Percentiles rank a stretch among this genome's conserved stretches.
Evolutionary conservation across 2,113 vertebrate species (phyloP).

Genomic region (Trinectes maculatus): DNA sequence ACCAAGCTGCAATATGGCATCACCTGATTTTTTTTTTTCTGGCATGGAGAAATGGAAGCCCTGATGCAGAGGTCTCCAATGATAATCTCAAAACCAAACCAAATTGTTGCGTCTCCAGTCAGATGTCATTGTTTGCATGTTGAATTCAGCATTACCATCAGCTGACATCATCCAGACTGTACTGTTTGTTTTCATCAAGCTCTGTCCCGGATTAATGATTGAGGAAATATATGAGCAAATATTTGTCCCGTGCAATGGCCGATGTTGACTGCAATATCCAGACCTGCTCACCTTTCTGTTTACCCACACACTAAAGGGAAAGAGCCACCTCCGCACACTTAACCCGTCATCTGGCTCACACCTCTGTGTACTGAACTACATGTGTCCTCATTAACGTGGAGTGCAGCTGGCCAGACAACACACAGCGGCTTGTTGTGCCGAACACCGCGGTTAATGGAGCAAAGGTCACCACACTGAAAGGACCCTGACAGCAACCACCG

Average conservation of each 20-base stretch:
- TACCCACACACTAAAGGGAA: conserved; percentile 26
- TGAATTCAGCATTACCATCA: conserved; percentile 6
- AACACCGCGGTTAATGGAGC: conserved; percentile 40
- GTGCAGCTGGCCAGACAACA: conserved; percentile 51
- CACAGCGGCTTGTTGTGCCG: conserved; percentile 35
- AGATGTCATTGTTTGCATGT: conserved; percentile 20
- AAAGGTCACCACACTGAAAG: conserved; percentile 44
- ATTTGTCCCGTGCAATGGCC: conserved; percentile 28
- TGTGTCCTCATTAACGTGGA: conserved; percentile 60
- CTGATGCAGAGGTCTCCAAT: too few species aligned
- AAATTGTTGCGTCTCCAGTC: conserved; percentile 20
- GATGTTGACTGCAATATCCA: conserved; percentile 11
- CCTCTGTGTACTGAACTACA: conserved; percentile 58
- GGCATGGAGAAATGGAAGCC: too few species aligned
- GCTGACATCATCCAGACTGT: conserved; percentile 10
- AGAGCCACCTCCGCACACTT: conserved; percentile 32
- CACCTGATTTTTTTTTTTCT: neutral
- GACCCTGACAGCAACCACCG: conserved; percentile 4
- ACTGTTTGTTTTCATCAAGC: too few species aligned
- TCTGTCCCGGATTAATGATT: conserved; percentile 15
- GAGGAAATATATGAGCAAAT: conserved; percentile 28
- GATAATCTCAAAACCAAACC: conserved; percentile 16
- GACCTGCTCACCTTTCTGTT: conserved; percentile 41
- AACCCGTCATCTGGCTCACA: conserved; percentile 48
- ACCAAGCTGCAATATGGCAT: neutral